Base-by-base conservation (phyloP, 2,113 vertebrate species). In the Phalacrocorax carbo region DNA sequence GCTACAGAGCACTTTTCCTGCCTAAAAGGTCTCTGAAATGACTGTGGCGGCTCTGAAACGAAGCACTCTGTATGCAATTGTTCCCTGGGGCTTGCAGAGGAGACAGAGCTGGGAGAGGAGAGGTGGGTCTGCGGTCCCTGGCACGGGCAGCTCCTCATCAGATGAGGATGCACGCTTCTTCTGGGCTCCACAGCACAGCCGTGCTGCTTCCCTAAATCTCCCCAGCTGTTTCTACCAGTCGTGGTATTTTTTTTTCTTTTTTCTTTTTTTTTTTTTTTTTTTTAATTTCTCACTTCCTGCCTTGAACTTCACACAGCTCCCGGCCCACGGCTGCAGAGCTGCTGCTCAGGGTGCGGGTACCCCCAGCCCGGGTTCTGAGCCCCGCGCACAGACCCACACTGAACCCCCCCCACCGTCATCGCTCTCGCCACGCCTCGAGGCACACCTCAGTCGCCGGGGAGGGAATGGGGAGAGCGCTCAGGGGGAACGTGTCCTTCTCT, bases 11-110 rank as follows among this genome's bases (percentile, higher is more conserved):
- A 96, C 93, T 93, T 91, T 96, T 93, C 95, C 95, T 96, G 94
- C 97, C 96, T 97, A 96, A 94, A 96, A 96, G 96, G 91, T 91
- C 94, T 94, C 93, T 85, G 94, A 96, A 96, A 97, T 94, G 96
- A 96, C 86, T 91, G 96, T 92, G 93, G 97, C 73, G 83, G 96
- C 96, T 97, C 97, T 89, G 91, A 95, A 96, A 94, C 81, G 89
- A 94, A 93, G 94, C 95, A 92, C 96, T 97, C 96, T 95, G 91
- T 80, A 90, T 90, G 94, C 93, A 96, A 96, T 94, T 95, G 93
- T 85, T 97, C 96, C 96, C 96, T 97, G 96, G 96, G 96, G 96
- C 96, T 96, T 95, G 92, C 94, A 93, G 92, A 65, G 70, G 91
- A 96, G 94, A 95, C 94, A 90, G 91, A 91, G 91, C 93, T 13